Conservation (phyloP, 2,113 vertebrate genomes). For the Murina feae region DNA sequence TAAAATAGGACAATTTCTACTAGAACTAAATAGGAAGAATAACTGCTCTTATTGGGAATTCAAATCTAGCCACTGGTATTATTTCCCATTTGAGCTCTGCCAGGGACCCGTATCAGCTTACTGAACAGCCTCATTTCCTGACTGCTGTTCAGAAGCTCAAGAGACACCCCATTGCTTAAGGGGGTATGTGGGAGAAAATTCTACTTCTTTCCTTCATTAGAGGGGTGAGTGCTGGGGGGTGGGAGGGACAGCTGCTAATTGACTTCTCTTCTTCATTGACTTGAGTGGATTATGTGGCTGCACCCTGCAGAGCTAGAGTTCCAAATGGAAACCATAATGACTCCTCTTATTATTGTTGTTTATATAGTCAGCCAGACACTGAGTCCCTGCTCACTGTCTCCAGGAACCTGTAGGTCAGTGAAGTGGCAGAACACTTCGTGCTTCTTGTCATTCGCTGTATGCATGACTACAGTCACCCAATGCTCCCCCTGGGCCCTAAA, state of each 20-base stretch:
- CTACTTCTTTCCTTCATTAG: not conserved
- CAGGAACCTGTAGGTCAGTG: not conserved
- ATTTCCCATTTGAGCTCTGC: not conserved
- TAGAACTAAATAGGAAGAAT: not conserved
- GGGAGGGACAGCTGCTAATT: not conserved
- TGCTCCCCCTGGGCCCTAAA: not conserved
- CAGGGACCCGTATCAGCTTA: not conserved
- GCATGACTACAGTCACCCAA: not conserved
- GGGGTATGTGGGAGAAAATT: not conserved
- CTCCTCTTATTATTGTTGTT: not conserved
- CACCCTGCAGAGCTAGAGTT: not conserved
- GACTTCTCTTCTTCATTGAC: conserved; percentile 28
- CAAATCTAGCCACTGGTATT: not conserved
- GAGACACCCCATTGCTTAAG: not conserved
- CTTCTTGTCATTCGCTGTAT: not conserved
- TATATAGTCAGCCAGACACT: not conserved
- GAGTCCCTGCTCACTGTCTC: not conserved
- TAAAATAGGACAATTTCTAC: not conserved
- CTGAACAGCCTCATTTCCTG: conserved; percentile 30
- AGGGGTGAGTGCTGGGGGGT: not conserved
- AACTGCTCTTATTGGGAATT: not conserved
- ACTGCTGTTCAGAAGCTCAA: not conserved
- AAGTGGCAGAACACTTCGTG: not conserved
- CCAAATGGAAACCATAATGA: not conserved
- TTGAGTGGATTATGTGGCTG: not conserved